Evolutionary conservation across 2,113 vertebrate genomes (phyloP), one percentile per base, ranked within the genome.

Genomic region (Hymenochirus boettgeri): DNA sequence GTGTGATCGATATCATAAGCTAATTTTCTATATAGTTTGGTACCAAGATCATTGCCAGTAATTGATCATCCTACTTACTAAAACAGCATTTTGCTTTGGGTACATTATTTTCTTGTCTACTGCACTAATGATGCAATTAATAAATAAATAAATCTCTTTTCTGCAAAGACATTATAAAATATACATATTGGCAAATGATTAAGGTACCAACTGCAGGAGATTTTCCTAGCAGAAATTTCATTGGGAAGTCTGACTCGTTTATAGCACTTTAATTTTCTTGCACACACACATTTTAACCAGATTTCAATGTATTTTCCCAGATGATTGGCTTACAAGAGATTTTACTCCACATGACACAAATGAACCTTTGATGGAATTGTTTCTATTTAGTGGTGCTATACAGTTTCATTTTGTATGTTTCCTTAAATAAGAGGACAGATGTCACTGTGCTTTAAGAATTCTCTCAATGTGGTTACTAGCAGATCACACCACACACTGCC

Each of bases 351-450:
- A 25, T 55, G 58, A 54, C 51, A 70, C 24, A 23, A 70, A 52
- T 45, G 61, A 71, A 66, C 57, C 63, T 62, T 71, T 64, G 51
- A 65, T 66, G 33, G 64, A 55, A 66, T 66, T 66, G n/a, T n/a
- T 66, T 66, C 64, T 66, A 7, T 51, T 17, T 58, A 29, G 54
- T 51, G 46, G 29, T 46, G 31, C 35, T 51, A 18, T 58, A 58
- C 47, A 47, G 64, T 66, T 66, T 66, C 54, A 66, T 50, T 66
- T 66, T 51, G 46, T 37, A 3, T 66, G 42, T 66, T 58, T 66
- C 50, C 35, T 46, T 27, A 51, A 66, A 66, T 66, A 66, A 57
- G 48, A 51, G 27, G 52, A 45, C 64, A 72, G 64, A 52, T 62
- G 64, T 72, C 54, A 50, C 18, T 29, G 26, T 37, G 45, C 46